These are phyloP conservation scores for Lutraria rhynchaena DNA, from an alignment of 1,140 invertebrate genomes.

Conservation along the genomic window DNA sequence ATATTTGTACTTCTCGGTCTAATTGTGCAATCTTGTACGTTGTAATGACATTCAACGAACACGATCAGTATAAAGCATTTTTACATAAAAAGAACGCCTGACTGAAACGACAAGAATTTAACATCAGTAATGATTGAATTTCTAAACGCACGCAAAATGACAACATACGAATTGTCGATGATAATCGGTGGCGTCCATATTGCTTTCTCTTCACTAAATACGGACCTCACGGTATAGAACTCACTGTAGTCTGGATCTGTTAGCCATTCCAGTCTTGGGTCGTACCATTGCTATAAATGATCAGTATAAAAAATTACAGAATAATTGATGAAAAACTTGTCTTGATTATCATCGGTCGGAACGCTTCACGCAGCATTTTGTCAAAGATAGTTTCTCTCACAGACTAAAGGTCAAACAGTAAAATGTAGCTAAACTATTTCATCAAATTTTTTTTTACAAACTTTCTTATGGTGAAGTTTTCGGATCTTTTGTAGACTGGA, in stretches of 20 bases:
- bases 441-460: no score
- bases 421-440: no score
- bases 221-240: not conserved
- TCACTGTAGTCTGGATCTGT: slow-evolving; percentile 2
- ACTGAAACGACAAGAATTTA: not conserved
- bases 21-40: not conserved
- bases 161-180: slow-evolving; percentile 13
- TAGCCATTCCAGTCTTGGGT: not conserved
- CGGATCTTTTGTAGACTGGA: no score
- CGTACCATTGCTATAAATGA: slow-evolving; percentile 4
- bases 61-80: no score
- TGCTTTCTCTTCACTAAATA: slow-evolving; percentile 7
- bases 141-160: not conserved
- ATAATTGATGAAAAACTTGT: no score
- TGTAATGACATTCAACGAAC: not conserved
- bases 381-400: no score
- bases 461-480: no score
- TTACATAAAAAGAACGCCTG: not conserved
- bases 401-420: no score
- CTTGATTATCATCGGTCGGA: no score
- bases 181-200: slow-evolving; percentile 10
- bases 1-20: not conserved
- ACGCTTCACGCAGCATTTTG: no score
- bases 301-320: no score
- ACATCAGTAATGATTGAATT: not conserved